These are phyloP conservation scores for Phrynocephalus forsythii DNA, from an alignment of 2,797 vertebrate genomes.

Conservation along the genomic window DNA sequence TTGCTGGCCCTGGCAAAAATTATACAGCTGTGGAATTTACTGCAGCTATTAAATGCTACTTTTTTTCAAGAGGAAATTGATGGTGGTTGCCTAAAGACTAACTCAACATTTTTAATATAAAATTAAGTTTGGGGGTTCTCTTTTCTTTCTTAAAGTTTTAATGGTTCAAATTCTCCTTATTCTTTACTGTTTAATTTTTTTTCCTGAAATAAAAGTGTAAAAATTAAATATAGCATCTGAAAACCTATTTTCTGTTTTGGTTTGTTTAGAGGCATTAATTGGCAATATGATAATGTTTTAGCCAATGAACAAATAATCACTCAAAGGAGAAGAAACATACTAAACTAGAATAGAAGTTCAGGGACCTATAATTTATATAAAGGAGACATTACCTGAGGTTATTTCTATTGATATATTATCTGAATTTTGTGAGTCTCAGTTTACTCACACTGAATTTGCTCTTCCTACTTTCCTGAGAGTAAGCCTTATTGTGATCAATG, in stretches of 20 bases:
- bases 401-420: not conserved
- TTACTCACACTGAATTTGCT: not conserved
- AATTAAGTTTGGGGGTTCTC: constrained; percentile 15
- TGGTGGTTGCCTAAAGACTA: constrained; percentile 24
- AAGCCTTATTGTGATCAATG: not conserved
- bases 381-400: not conserved
- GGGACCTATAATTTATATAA: constrained; percentile 3
- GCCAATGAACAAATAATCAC: not conserved
- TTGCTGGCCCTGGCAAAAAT: constrained; percentile 26
- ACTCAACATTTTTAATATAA: constrained; percentile 27
- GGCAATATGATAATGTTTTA: constrained; percentile 1
- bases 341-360: not conserved
- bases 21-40: constrained; percentile 32
- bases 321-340: not conserved
- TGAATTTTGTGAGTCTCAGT: not conserved
- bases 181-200: not conserved
- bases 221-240: not conserved
- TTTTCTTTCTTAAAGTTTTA: constrained; percentile 27
- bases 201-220: not conserved
- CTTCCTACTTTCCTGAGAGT: not conserved
- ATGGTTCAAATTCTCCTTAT: constrained; percentile 7
- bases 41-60: constrained; percentile 22
- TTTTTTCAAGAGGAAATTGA: constrained; percentile 30
- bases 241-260: not conserved
- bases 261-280: not conserved